Base-by-base conservation (phyloP, 2,888 invertebrate genomes). In the Hoplodrina ambigua region DNA sequence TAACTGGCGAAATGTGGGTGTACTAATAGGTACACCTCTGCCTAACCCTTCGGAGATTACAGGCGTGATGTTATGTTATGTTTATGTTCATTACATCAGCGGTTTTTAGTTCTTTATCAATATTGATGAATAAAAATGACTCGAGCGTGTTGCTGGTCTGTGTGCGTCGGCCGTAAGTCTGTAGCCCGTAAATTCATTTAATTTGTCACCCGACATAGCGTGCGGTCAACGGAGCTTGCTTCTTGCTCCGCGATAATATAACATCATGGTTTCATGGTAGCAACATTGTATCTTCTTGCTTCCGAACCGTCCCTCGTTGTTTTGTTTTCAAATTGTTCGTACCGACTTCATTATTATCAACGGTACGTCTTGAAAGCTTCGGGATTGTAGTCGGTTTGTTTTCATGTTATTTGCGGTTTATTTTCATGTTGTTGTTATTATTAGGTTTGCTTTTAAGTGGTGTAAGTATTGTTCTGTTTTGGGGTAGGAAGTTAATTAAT, bases 181-280 rank as follows among this genome's bases (percentile, higher is more conserved):
- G 87, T 75, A 78, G 82, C 75, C 85, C 87, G 89, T 88, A 89
- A 90, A 89, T 91, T 91, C 85, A 92, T 92, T 92, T 90, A 91
- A 93, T 93, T 92, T 92, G 92, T 91, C 89, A 88, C 87, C 83
- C 80, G 84, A 85, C 86, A 79, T 85, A 83, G 84, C 82, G 90
- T 87, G 87, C 85, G 81, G 85, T 87, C 77, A 85, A 88, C 87
- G 77, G 80, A 61, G 80, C 75, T 71, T 15, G 85, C 82, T 88
- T 86, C 87, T 87, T 87, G 86, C 86, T 84, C 85, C 83, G 77
- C 78, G 58, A 78, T 79, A 87, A 83, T 86, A 84, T 86, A 86
- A 86, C 87, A 87, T 85, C 80, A 74, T 61, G 56, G 50, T 63
- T 87, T 85, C 80, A 74, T 61, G 56, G 50, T 63, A 56, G 77